These are phyloP conservation scores for Rachycentron canadum DNA, from an alignment of 2,797 vertebrate genomes.

Conservation along the genomic window DNA sequence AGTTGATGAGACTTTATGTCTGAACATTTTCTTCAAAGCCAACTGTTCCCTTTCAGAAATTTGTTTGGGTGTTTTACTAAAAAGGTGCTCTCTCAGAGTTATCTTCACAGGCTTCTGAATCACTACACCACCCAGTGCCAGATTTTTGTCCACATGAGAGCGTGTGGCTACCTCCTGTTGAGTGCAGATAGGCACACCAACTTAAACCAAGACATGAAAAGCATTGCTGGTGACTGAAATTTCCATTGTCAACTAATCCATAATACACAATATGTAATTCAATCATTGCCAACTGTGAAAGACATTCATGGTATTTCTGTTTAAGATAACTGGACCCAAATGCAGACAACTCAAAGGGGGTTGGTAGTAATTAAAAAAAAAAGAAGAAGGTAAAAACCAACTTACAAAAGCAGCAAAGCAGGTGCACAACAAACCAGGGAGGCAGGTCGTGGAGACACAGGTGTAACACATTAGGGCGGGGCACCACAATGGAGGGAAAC, in stretches of 20 bases:
- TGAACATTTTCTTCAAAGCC: constrained; percentile 18
- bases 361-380: too few relatives aligned
- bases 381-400: too few relatives aligned
- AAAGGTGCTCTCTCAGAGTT: constrained; percentile 9
- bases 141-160: constrained; percentile 3
- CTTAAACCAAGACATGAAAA: not conserved
- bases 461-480: too few relatives aligned
- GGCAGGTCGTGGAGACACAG: too few relatives aligned
- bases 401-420: too few relatives aligned
- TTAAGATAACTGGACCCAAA: too few relatives aligned
- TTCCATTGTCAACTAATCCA: not conserved
- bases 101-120: constrained; percentile 24
- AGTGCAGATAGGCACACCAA: not conserved
- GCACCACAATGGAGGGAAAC: too few relatives aligned
- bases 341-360: too few relatives aligned
- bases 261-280: not conserved
- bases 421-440: too few relatives aligned
- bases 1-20: constrained; percentile 28
- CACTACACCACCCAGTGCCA: not conserved
- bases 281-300: not conserved
- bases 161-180: not conserved
- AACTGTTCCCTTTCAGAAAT: constrained; percentile 16
- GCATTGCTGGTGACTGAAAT: not conserved
- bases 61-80: constrained; percentile 24
- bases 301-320: not conserved